Base-by-base conservation (phyloP, 35 echinoderm and acorn worm genomes). In the Strongylocentrotus purpuratus region DNA sequence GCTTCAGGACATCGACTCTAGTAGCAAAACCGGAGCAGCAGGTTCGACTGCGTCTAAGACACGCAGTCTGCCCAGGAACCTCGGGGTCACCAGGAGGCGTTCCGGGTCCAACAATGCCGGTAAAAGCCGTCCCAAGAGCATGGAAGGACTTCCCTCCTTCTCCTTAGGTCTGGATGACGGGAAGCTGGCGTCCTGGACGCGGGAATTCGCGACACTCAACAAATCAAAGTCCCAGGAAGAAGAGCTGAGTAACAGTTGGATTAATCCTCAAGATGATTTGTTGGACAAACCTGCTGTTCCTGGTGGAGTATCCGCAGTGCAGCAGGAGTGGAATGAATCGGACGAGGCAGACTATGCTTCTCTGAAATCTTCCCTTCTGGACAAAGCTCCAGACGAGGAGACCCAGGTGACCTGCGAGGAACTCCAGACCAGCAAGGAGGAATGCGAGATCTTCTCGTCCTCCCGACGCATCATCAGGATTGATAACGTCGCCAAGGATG, bases 341-440 rank as follows among this genome's bases (percentile, higher is more conserved):
- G 91, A 93, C n/a, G 46, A 31, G 14, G 45, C 48, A 25, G 91
- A 93, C 46, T 93, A 93, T 58, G 91, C 91, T 46, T 93, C 91
- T 15, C 91, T 93, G 11, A 58, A 95, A n/a, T 95, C 95, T 17
- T 95, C 47, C 52, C 95, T 88, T 46, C 52, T 95, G 8, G 88
- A 85, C 31, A 95, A 95, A 91, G 87, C 87, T 25, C 86, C 78
- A 33, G 78, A 48, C 9, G 70, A 90, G 47, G 48, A 90, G 55
- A 95, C 95, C 31, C 92, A 17, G 20, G 94, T 96, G 15, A 96
- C 96, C 0, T 96, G 96, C 22, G 96, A 96, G 55, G 96, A 94
- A 20, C 33, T 35, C 32, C 86, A 11, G 94, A 96, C 5, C 46
- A 93, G 91, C 91, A 58, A 46, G 33, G 91, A 93, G 28, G 91